A percentile compares a stretch with the other conserved stretches of the same genome.
These are phyloP conservation scores for Thymelicus acteon DNA, from an alignment of 2,888 invertebrate species.

Conservation along the genomic window DNA sequence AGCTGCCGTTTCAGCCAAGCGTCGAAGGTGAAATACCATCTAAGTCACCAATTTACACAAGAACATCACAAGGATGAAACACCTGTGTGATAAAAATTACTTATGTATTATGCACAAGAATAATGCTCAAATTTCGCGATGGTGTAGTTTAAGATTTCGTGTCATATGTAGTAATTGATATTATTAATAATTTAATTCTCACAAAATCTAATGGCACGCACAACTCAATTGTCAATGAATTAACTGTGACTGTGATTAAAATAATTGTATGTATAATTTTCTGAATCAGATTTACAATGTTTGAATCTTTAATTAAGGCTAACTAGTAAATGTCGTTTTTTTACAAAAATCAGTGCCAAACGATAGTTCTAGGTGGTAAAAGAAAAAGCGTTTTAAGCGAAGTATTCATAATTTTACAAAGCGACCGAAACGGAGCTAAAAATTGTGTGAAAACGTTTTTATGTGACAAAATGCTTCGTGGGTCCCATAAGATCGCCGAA, in stretches of 20 bases:
- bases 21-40: constrained; percentile 87
- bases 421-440: constrained; percentile 74
- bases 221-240: constrained; percentile 68
- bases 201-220: constrained; percentile 75
- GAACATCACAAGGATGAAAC: constrained; percentile 66
- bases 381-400: constrained; percentile 73
- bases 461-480: constrained; percentile 62
- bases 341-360: constrained; percentile 80
- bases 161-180: constrained; percentile 80
- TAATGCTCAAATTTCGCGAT: constrained; percentile 82
- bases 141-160: constrained; percentile 83
- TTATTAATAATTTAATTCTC: constrained; percentile 67
- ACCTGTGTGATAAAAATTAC: constrained; percentile 70
- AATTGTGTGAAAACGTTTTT: constrained; percentile 45
- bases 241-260: constrained; percentile 82
- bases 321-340: constrained; percentile 56
- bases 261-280: constrained; percentile 64
- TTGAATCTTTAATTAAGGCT: constrained; percentile 67
- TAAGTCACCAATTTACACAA: constrained; percentile 55
- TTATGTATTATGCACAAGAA: constrained; percentile 80
- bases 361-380: constrained; percentile 81
- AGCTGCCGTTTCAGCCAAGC: constrained; percentile 89
- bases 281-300: constrained; percentile 62
- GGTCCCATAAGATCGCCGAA: constrained; percentile 81
- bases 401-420: constrained; percentile 60